Conservation (phyloP, 2,113 vertebrate genomes). For the Tenrec ecaudatus region DNA sequence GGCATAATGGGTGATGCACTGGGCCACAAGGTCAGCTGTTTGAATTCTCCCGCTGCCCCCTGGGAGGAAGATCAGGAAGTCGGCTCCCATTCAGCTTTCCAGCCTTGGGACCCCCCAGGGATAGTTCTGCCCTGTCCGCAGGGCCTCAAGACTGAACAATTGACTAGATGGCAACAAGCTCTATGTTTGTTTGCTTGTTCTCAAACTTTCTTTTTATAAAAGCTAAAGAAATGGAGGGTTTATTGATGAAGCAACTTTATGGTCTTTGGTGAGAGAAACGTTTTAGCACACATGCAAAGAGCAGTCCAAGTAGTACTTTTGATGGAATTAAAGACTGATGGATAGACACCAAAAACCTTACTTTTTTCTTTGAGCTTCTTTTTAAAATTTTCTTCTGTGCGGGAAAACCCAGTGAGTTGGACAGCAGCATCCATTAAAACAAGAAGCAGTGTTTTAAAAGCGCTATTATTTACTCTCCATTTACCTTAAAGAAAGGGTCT, state of each 20-base stretch:
- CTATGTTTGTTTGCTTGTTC: too few species aligned
- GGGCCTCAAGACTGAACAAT: too few species aligned
- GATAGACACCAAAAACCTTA: constrained; percentile 90
- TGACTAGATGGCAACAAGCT: too few species aligned
- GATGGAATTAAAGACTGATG: constrained; percentile 77
- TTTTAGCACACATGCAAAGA: constrained; percentile 91
- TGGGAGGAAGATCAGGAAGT: too few species aligned
- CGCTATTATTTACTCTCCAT: not conserved
- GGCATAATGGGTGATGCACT: too few species aligned
- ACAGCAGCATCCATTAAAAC: constrained; percentile 82
- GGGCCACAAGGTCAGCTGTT: too few species aligned
- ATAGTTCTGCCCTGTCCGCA: too few species aligned
- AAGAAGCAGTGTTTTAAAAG: constrained; percentile 68
- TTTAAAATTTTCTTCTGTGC: constrained; percentile 97
- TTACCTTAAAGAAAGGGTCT: constrained; percentile 14
- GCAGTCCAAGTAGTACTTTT: constrained; percentile 76
- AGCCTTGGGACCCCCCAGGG: too few species aligned
- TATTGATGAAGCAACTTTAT: constrained; percentile 83
- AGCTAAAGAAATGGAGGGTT: constrained; percentile 75
- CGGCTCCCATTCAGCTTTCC: too few species aligned
- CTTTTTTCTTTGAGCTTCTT: constrained; percentile 99
- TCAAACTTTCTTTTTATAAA: not conserved
- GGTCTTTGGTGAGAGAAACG: constrained; percentile 70
- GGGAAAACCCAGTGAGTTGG: constrained; percentile 88
- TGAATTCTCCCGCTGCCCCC: too few species aligned